These are phyloP conservation scores for Brachymystax lenok DNA, from an alignment of 2,797 vertebrate species.

Conservation along the genomic window DNA sequence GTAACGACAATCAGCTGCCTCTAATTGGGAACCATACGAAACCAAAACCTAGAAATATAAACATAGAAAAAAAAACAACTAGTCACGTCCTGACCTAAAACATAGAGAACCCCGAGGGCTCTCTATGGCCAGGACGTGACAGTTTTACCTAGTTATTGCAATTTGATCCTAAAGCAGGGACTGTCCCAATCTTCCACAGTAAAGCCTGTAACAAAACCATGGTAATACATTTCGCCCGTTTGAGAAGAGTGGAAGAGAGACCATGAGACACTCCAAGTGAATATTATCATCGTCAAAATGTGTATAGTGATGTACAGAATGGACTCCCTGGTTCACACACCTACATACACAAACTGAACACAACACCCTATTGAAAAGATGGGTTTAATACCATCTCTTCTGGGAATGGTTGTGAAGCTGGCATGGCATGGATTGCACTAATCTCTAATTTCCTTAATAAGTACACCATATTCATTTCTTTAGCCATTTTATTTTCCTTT, in stretches of 20 bases:
- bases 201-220: constrained; percentile 72
- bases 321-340: not conserved
- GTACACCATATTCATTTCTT: not conserved
- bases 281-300: constrained; percentile 41
- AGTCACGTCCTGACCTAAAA: too few relatives aligned
- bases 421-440: not conserved
- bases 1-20: too few relatives aligned
- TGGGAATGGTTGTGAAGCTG: not conserved
- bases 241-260: constrained; percentile 67
- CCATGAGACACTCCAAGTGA: constrained; percentile 33
- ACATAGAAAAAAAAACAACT: too few relatives aligned
- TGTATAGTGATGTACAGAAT: constrained; percentile 42
- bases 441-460: not conserved
- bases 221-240: constrained; percentile 71
- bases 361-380: not conserved
- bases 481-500: not conserved
- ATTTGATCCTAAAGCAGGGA: constrained; percentile 78
- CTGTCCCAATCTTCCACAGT: constrained; percentile 71
- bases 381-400: not conserved
- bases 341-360: not conserved
- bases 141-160: constrained; percentile 77
- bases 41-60: too few relatives aligned
- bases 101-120: too few relatives aligned
- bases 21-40: too few relatives aligned
- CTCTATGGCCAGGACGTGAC: too few relatives aligned